phyloP scores from a whole-genome alignment of 2,797 vertebrate genomes.

The Nyctalus aviator region DNA sequence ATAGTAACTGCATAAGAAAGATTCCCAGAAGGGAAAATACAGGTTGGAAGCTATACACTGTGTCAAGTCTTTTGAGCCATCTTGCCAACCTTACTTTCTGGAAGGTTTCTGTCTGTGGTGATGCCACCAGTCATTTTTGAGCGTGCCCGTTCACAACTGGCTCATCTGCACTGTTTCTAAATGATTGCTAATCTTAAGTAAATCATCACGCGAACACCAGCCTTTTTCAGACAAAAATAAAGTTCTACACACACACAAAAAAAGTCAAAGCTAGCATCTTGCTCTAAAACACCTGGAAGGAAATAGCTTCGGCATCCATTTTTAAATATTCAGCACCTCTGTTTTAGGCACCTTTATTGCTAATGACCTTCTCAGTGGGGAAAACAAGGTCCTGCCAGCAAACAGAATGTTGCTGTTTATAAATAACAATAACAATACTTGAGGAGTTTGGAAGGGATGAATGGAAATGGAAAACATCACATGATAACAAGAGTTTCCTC shows the following conservation, averaged over 20 bases:
- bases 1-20: background rate
- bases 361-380: constrained; percentile 56
- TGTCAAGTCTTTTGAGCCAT: constrained; percentile 6
- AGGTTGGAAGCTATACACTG: background rate
- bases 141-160: background rate
- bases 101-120: background rate
- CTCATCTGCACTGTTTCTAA: background rate
- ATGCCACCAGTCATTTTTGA: background rate
- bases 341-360: constrained; percentile 69
- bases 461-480: constrained; percentile 86
- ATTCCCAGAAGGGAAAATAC: constrained; percentile 51
- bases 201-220: background rate
- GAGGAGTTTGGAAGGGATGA: constrained; percentile 76
- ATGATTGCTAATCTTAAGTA: constrained; percentile 48
- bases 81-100: background rate
- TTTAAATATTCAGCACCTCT: constrained; percentile 59
- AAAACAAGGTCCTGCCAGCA: constrained; percentile 71
- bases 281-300: constrained; percentile 64
- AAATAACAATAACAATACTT: constrained; percentile 76
- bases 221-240: constrained; percentile 47
- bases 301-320: constrained; percentile 60
- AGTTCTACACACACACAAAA: background rate
- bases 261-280: constrained; percentile 73
- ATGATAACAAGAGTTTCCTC: constrained; percentile 81
- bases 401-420: constrained; percentile 77